A percentile compares a stretch with the other conserved stretches of the same genome.
phyloP scores from a whole-genome alignment of 2,113 vertebrate species.

The Etheostoma cragini region DNA sequence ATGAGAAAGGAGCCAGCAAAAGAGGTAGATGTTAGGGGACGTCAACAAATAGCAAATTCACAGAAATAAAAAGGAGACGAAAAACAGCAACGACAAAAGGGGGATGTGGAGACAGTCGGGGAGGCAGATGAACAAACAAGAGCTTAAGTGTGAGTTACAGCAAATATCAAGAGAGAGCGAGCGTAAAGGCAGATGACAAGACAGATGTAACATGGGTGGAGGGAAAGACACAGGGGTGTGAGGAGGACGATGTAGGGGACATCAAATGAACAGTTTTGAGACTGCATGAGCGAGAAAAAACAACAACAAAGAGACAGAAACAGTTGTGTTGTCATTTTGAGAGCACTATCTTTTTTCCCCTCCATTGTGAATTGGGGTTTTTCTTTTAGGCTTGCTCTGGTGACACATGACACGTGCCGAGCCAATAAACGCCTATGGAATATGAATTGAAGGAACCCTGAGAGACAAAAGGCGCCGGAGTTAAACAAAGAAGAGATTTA shows the following conservation, averaged over 20 bases:
- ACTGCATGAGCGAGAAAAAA: background rate
- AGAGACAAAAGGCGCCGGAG: constrained; percentile 16
- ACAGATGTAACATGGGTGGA: constrained; percentile 28
- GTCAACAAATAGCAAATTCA: background rate
- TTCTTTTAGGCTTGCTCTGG: background rate
- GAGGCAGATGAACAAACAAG: constrained; percentile 56
- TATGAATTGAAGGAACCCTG: constrained; percentile 6
- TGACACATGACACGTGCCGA: background rate
- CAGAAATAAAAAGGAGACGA: background rate
- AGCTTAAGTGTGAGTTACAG: constrained; percentile 55
- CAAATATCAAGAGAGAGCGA: constrained; percentile 42
- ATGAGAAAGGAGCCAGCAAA: constrained; percentile 13
- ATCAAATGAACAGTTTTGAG: constrained; percentile 21
- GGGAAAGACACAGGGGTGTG: background rate
- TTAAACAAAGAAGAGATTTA: constrained; percentile 42
- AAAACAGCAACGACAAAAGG: constrained; percentile 22
- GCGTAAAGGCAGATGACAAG: constrained; percentile 18
- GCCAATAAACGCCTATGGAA: background rate
- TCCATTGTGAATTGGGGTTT: background rate
- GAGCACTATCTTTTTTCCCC: background rate
- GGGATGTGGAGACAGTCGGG: constrained; percentile 17
- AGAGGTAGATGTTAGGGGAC: constrained; percentile 2
- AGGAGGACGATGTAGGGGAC: background rate
- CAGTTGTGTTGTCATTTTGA: constrained; percentile 17
- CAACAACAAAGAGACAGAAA: background rate